phyloP scores from a whole-genome alignment of 2,888 invertebrate genomes.

The Trichacis sp. region DNA sequence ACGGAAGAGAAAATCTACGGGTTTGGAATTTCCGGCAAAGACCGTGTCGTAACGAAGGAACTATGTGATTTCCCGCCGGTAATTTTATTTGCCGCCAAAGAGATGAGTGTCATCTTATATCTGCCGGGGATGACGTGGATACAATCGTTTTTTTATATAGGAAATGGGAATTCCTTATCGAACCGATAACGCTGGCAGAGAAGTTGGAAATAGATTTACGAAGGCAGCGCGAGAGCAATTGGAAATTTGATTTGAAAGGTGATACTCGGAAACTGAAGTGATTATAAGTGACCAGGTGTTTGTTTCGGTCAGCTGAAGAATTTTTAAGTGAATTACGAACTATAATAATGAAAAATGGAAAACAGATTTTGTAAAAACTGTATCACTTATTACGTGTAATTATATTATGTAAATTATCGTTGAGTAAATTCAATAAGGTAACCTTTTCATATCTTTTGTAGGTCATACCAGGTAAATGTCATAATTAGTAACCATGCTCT shows the following conservation, averaged over 20 bases:
- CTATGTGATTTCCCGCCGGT: conserved; percentile 43
- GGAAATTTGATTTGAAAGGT: neutral
- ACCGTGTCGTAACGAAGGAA: conserved; percentile 24
- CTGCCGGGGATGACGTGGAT: conserved; percentile 32
- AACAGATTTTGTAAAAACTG: no score
- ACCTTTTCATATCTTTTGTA: no score
- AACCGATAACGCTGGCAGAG: conserved; percentile 1
- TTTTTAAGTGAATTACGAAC: no score
- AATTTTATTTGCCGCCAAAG: conserved; percentile 44
- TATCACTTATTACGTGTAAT: no score
- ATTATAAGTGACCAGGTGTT: neutral
- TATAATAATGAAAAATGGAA: no score
- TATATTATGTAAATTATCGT: no score
- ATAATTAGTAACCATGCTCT: no score
- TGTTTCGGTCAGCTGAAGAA: neutral
- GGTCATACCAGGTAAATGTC: no score
- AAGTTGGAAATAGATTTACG: conserved; percentile 22
- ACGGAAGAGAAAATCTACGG: conserved; percentile 26
- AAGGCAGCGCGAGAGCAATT: conserved; percentile 9
- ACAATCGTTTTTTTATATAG: conserved; percentile 17
- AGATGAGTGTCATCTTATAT: conserved; percentile 41
- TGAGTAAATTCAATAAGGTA: no score
- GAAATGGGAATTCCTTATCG: conserved; percentile 16
- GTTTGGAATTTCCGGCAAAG: conserved; percentile 7
- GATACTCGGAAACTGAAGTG: neutral